These are phyloP conservation scores for Morpho achilles DNA, from an alignment of 2,888 invertebrate species.

Conservation along the genomic window DNA sequence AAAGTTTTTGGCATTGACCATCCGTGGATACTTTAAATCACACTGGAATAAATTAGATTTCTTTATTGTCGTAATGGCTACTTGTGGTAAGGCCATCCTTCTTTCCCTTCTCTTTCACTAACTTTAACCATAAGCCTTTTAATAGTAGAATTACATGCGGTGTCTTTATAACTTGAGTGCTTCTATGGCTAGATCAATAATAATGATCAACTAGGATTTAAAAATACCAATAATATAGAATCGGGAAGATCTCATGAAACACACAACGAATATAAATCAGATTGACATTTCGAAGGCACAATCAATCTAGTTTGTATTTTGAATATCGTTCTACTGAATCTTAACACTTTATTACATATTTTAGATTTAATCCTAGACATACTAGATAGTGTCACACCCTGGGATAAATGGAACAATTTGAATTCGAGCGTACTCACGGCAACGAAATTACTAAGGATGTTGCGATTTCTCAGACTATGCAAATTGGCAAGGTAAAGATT, in stretches of 20 bases:
- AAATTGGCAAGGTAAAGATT: constrained; percentile 56
- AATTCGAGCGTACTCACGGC: constrained; percentile 67
- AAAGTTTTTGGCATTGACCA: constrained; percentile 57
- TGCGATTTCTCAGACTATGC: constrained; percentile 65
- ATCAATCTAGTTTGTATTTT: too few species aligned
- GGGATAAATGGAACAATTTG: constrained; percentile 62
- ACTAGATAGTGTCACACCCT: constrained; percentile 53
- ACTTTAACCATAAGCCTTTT: too few species aligned
- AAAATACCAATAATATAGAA: too few species aligned
- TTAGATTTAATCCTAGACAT: constrained; percentile 63
- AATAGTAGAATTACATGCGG: neutral
- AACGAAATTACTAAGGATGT: constrained; percentile 60
- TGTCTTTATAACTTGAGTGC: neutral
- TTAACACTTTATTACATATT: constrained; percentile 16
- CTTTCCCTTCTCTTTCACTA: neutral
- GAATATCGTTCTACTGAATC: too few species aligned
- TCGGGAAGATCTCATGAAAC: too few species aligned
- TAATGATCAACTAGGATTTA: too few species aligned
- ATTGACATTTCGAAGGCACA: too few species aligned
- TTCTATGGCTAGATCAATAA: neutral
- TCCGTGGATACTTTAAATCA: constrained; percentile 68
- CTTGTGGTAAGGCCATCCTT: constrained; percentile 46
- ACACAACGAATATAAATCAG: too few species aligned
- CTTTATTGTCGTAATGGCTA: constrained; percentile 69
- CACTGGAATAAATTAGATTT: constrained; percentile 81